These are phyloP conservation scores for Cephus rjabovi DNA, from an alignment of 2,888 invertebrate genomes.

Conservation along the genomic window DNA sequence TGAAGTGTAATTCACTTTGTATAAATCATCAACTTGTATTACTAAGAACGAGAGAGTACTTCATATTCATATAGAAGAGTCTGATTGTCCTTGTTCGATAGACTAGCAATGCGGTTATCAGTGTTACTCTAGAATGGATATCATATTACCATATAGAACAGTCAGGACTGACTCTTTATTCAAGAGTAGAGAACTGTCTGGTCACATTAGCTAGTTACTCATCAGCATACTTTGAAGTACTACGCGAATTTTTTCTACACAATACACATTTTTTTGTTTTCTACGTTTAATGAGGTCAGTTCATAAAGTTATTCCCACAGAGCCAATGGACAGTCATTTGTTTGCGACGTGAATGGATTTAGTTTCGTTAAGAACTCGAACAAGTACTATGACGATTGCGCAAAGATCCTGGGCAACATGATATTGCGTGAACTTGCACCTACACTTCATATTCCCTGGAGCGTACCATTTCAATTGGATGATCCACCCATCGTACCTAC, in stretches of 20 bases:
- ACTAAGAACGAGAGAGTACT: background rate
- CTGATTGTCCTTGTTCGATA: background rate
- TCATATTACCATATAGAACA: constrained; percentile 20
- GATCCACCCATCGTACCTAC: constrained; percentile 99
- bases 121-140: constrained; percentile 27
- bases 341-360: constrained; percentile 99
- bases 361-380: constrained; percentile 99
- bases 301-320: constrained; percentile 67
- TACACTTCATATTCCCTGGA: constrained; percentile 96
- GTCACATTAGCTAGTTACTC: background rate
- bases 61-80: background rate
- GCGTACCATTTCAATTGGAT: constrained; percentile 95
- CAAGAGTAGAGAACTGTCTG: background rate
- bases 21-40: background rate
- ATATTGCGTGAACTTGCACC: constrained; percentile 95
- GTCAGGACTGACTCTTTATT: background rate
- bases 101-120: constrained; percentile 19
- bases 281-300: constrained; percentile 12
- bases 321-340: constrained; percentile 98
- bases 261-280: constrained; percentile 15
- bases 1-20: background rate
- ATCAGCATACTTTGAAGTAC: background rate
- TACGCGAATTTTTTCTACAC: background rate
- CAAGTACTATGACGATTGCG: constrained; percentile 99
- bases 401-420: constrained; percentile 98